Evolutionary conservation across 1,140 invertebrate genomes (phyloP).

Genomic region (Drosophila bifasciata): DNA sequence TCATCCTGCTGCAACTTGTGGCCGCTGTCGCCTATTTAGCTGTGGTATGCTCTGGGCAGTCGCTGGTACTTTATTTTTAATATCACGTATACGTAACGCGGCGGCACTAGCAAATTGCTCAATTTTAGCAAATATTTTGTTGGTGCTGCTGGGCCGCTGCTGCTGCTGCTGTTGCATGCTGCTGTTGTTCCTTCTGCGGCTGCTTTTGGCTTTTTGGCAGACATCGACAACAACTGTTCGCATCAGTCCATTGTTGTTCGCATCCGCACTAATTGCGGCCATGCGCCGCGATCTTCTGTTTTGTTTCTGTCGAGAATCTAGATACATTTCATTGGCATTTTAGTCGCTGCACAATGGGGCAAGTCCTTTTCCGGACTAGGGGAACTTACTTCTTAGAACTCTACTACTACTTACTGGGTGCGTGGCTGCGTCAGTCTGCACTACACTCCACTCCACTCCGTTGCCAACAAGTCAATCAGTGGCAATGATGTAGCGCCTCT

Average conservation of each 20-base stretch:
- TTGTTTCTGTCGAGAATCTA: constrained; percentile 8
- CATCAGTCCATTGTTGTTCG: constrained; percentile 78
- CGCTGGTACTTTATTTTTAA: constrained; percentile 75
- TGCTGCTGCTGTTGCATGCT: constrained; percentile 53
- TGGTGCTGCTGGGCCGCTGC: constrained; percentile 53
- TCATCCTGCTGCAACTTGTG: constrained; percentile 54
- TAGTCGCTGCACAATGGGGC: constrained; percentile 17
- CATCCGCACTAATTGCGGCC: constrained; percentile 49
- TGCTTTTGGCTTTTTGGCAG: constrained; percentile 65
- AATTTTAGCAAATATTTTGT: constrained; percentile 64
- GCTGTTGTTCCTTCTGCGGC: constrained; percentile 33
- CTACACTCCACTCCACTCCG: too few species aligned
- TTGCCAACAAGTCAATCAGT: neutral
- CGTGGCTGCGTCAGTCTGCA: constrained; percentile 16
- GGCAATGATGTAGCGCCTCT: constrained; percentile 1
- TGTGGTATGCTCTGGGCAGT: constrained; percentile 29
- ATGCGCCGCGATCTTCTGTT: constrained; percentile 6
- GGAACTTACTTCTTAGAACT: neutral
- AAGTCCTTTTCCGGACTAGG: constrained; percentile 31
- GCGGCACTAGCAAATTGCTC: constrained; percentile 68
- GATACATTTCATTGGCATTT: constrained; percentile 37
- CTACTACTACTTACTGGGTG: constrained; percentile 3
- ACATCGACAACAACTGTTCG: constrained; percentile 78
- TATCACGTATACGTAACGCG: constrained; percentile 65
- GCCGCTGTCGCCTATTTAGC: constrained; percentile 10